A percentile compares a stretch with the other conserved stretches of the same genome.
Conservation (phyloP, 2,113 vertebrate species). For the Rafetus swinhoei region DNA sequence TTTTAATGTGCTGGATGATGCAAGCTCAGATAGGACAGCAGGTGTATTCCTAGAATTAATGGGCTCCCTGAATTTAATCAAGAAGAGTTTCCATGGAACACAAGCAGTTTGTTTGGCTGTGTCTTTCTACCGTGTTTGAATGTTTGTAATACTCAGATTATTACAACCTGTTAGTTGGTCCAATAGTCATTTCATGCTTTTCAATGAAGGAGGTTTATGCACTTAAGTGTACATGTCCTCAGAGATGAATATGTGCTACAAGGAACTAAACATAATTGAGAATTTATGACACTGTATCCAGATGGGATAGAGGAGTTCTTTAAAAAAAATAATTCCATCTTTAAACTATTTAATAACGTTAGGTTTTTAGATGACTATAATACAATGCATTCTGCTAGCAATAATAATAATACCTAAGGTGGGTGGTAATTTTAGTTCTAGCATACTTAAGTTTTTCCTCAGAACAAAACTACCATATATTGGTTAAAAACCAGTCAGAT, state of each 20-base stretch:
- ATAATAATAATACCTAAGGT: constrained; percentile 40
- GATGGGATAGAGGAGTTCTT: constrained; percentile 12
- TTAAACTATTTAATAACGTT: constrained; percentile 12
- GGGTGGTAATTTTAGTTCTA: constrained; percentile 52
- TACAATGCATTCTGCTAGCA: constrained; percentile 42
- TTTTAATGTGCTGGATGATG: accelerated
- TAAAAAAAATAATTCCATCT: constrained; percentile 40
- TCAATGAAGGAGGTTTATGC: not conserved
- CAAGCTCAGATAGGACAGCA: constrained; percentile 16
- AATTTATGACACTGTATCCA: not conserved
- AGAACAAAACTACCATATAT: constrained; percentile 65
- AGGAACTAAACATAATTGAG: not conserved
- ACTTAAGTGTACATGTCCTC: accelerated
- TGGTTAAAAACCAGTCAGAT: constrained; percentile 56
- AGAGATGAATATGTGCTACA: not conserved
- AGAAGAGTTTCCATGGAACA: not conserved
- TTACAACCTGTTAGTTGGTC: not conserved
- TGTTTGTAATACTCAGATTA: not conserved
- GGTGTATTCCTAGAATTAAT: constrained; percentile 36
- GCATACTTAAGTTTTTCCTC: constrained; percentile 47
- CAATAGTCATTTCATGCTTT: not conserved
- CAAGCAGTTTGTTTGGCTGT: not conserved
- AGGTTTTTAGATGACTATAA: constrained; percentile 43
- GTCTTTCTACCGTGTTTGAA: not conserved
- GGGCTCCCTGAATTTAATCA: constrained; percentile 32